phyloP scores from a whole-genome alignment of 2,113 vertebrate species.

The Cephalophus harveyi region DNA sequence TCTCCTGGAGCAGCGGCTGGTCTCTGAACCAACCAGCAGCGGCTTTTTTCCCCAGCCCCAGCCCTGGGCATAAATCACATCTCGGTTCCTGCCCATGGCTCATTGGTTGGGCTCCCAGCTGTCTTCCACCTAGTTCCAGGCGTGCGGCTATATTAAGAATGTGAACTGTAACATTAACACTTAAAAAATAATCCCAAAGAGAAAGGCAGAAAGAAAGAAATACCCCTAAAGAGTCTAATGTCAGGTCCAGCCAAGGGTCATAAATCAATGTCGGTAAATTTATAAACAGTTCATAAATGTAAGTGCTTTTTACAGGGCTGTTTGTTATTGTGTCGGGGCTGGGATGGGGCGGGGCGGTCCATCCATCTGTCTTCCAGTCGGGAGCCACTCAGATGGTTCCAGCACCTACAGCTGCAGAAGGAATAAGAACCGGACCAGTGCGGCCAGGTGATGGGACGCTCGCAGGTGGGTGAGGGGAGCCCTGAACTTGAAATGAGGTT shows the following conservation, averaged over 20 bases:
- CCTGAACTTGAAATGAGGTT: background rate
- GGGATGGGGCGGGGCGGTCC: slow-evolving; percentile 53
- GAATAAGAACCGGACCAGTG: background rate
- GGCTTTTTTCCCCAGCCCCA: background rate
- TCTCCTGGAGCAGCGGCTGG: background rate
- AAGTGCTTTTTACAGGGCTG: slow-evolving; percentile 84
- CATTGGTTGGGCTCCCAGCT: slow-evolving; percentile 55
- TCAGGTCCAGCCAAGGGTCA: slow-evolving; percentile 78
- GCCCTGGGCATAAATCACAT: background rate
- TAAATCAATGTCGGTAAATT: slow-evolving; percentile 84
- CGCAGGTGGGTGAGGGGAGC: background rate
- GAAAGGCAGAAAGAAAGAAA: slow-evolving; percentile 77
- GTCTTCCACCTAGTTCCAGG: slow-evolving; percentile 54
- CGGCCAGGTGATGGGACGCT: background rate
- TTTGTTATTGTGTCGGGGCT: slow-evolving; percentile 78
- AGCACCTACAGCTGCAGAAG: background rate
- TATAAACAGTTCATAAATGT: slow-evolving; percentile 85
- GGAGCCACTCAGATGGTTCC: background rate
- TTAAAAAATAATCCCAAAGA: slow-evolving; percentile 74
- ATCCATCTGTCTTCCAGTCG: background rate
- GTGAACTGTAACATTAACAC: slow-evolving; percentile 80
- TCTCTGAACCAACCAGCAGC: background rate
- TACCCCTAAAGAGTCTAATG: slow-evolving; percentile 78
- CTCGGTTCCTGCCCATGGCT: slow-evolving; percentile 19
- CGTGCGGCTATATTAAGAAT: slow-evolving; percentile 70